Base-by-base conservation (phyloP, 2,113 vertebrate genomes). In the Rhinichthys klamathensis region DNA sequence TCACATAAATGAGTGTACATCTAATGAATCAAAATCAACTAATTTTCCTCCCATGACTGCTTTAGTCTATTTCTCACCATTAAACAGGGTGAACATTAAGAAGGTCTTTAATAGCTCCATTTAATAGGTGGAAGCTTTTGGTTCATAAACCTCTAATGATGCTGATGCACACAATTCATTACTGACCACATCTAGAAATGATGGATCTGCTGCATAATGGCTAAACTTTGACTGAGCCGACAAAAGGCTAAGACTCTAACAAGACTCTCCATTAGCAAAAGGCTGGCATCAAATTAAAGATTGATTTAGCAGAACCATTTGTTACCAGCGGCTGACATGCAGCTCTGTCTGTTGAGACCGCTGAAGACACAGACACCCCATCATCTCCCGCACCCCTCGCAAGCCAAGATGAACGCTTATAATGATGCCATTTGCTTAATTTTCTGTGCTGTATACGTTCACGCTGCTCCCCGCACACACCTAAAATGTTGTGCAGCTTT, bases 111-210 rank as follows among this genome's bases (percentile, higher is more conserved):
- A 91, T 90, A 87, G 84, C 87, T 86, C 86, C 74, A 82, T 91
- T 88, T 87, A 90, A 90, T 87, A 89, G 89, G 89, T 81, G 78
- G 86, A 85, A 80, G 89, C 89, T 88, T 88, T 87, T 63, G 88
- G 74, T 91, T 91, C 90, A 91, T 90, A 88, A 91, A 89, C 85
- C 86, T 90, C 85, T 92, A 92, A 92, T 92, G 90, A 85, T 88
- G 88, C 84, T 75, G 87, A 90, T 88, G 85, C 83, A 83, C 85
- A 85, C 89, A 58, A 89, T 92, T 91, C 88, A 90, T 91, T 91
- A 91, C 86, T 82, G 84, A 83, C 89, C 86, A 90, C 89, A 89
- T 84, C 88, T 60, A 87, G 88, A 88, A 84, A 91, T 91, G 91
- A 92, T 91, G 89, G 89, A 92, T 92, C 85, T 79, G 73, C 70